Evolutionary conservation across 2,113 vertebrate genomes (phyloP).

Genomic region (Cyprinodon variegatus): DNA sequence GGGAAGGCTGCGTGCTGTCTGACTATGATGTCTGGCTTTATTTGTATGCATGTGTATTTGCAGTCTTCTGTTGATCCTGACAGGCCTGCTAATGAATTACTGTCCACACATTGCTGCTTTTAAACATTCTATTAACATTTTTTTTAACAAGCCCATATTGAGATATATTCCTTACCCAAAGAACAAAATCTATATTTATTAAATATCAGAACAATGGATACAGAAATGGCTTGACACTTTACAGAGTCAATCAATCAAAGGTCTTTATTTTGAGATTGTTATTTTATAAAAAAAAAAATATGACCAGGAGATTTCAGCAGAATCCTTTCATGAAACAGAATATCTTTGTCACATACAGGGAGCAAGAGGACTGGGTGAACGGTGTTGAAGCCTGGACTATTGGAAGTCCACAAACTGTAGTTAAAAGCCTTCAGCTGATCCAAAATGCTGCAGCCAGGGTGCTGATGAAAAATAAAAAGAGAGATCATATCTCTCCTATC

Average conservation of each 20-base stretch:
- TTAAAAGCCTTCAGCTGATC: too few species aligned
- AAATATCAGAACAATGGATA: not conserved
- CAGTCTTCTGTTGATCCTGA: slow-evolving; percentile 9
- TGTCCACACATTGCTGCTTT: slow-evolving; percentile 9
- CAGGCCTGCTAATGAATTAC: slow-evolving; percentile 8
- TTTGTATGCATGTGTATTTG: slow-evolving; percentile 6
- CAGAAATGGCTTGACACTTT: too few species aligned
- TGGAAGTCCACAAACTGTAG: too few species aligned
- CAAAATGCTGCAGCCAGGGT: too few species aligned
- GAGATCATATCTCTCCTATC: too few species aligned
- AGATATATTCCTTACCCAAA: not conserved
- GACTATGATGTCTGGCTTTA: not conserved
- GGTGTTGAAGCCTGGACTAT: too few species aligned
- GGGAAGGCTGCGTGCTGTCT: not conserved
- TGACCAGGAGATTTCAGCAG: not conserved
- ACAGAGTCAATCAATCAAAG: not conserved
- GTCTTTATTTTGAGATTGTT: not conserved
- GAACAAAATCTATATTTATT: slow-evolving; percentile 6
- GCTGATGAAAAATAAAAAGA: too few species aligned
- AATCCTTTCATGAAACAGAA: not conserved
- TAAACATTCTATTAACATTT: slow-evolving; percentile 2
- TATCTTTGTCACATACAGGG: not conserved
- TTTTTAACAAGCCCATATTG: not conserved
- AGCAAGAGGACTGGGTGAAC: too few species aligned
- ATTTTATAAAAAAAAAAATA: not conserved